Evolutionary conservation across 2,888 invertebrate species (phyloP).

Genomic region (Epinotia ramella): DNA sequence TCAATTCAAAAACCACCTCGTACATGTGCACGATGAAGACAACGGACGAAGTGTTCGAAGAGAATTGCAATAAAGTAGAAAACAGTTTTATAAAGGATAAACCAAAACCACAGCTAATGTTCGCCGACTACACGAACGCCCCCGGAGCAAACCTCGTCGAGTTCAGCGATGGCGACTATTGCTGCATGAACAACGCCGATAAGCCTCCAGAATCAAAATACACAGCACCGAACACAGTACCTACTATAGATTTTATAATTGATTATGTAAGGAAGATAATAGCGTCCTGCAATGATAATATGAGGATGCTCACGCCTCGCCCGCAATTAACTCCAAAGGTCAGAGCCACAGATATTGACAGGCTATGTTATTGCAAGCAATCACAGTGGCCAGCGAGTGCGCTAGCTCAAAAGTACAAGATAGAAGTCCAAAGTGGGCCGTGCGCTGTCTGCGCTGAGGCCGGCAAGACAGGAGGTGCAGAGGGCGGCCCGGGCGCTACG

Average conservation of each 20-base stretch:
- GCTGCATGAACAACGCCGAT: constrained; percentile 73
- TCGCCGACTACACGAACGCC: constrained; percentile 75
- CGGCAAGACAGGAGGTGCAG: constrained; percentile 56
- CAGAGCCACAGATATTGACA: constrained; percentile 78
- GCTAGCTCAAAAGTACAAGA: constrained; percentile 71
- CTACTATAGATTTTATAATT: constrained; percentile 72
- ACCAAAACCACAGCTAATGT: constrained; percentile 62
- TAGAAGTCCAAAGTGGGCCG: constrained; percentile 65
- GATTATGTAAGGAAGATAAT: constrained; percentile 78
- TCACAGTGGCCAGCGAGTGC: constrained; percentile 71
- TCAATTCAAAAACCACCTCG: constrained; percentile 77
- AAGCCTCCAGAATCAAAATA: constrained; percentile 75
- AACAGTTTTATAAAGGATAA: constrained; percentile 65
- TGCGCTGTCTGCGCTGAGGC: constrained; percentile 72
- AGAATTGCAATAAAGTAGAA: constrained; percentile 71
- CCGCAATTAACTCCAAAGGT: constrained; percentile 72
- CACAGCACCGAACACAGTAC: constrained; percentile 72
- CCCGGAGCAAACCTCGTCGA: constrained; percentile 73
- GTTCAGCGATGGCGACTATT: constrained; percentile 73
- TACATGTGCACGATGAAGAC: constrained; percentile 79
- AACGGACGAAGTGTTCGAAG: constrained; percentile 70
- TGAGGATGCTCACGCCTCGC: constrained; percentile 79
- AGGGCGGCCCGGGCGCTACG: constrained; percentile 53
- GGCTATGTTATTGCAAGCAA: constrained; percentile 75
- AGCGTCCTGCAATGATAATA: constrained; percentile 78